Base-by-base conservation (phyloP, 2,113 vertebrate genomes). In the Lichenostomus cassidix region DNA sequence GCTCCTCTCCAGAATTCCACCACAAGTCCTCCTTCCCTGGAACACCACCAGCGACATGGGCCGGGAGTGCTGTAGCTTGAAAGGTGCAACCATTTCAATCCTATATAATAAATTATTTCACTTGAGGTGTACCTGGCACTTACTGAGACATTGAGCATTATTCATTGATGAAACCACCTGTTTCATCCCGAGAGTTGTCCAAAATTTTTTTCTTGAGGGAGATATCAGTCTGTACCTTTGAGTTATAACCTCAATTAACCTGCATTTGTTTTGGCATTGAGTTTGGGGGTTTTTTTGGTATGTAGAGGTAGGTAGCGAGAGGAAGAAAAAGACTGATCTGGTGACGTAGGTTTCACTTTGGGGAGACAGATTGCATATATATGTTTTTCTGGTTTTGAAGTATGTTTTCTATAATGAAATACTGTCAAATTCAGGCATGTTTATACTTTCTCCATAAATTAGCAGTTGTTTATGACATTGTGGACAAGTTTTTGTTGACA, bases 11-110 rank as follows among this genome's bases (percentile, higher is more conserved):
- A 55, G 29, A 78, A 39, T 12, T 10, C 29, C 35, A 76, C 4
- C 4, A 15, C 0, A 10, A 44, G 10, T 18, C 2, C 20, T 78
- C 4, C 20, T 90, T 73, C 5, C 50, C 14, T 69, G 46, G 19
- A 74, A 27, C 14, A 60, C 1, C 10, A 56, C 4, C 44, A 68
- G 29, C 18, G 67, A 22, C 0, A 2, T 4, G 10, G 18, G 6
- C 53, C 70, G 19, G 8, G 21, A 39, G 8, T 56, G 18, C 25
- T 41, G 3, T n/a, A 39, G 7, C 18, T 42, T 71, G 65, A 19
- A 35, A 24, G 14, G 21, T 33, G 9, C 0, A 0, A 27, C 15
- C 17, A 70, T 50, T 42, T 18, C 17, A 56, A 17, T 15, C 5
- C 12, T 46, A 31, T 35, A 25, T 5, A 79, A 42, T 12, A 5